phyloP scores from a whole-genome alignment of 1,140 invertebrate species.

The Drosophila athabasca region DNA sequence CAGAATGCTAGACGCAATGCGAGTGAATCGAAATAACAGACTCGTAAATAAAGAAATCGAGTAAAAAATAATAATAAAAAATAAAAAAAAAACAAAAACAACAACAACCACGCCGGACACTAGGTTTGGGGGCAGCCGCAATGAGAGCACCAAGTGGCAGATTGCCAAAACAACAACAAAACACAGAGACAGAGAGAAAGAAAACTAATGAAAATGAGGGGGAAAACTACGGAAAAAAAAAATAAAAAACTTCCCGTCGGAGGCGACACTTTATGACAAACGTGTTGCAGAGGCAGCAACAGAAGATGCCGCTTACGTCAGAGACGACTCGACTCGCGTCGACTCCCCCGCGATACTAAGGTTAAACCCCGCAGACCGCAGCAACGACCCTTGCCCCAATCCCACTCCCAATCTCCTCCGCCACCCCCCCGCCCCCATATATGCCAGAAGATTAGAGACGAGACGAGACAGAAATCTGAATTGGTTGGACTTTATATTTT shows the following conservation, averaged over 20 bases:
- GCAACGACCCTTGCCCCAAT: conserved; percentile 19
- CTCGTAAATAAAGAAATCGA: conserved; percentile 69
- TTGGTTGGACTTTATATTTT: conserved; percentile 47
- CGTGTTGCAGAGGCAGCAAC: conserved; percentile 7
- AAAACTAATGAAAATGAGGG: conserved; percentile 31
- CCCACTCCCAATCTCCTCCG: conserved; percentile 1
- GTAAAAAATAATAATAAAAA: conserved; percentile 15
- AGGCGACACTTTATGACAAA: conserved; percentile 47
- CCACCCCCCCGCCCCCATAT: too few relatives aligned
- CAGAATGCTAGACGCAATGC: conserved; percentile 1
- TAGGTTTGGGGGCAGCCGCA: conserved; percentile 49
- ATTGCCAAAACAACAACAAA: conserved; percentile 39
- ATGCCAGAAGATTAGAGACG: conserved; percentile 22
- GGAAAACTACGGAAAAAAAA: conserved; percentile 9
- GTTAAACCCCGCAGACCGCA: conserved; percentile 18
- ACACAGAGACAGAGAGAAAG: conserved; percentile 6
- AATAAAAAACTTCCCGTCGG: conserved; percentile 7
- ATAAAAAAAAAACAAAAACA: conserved; percentile 10
- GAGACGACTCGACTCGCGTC: conserved; percentile 7
- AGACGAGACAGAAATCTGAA: conserved; percentile 23
- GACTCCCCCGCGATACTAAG: conserved; percentile 1
- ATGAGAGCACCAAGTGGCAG: conserved; percentile 35
- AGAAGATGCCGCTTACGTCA: conserved; percentile 57
- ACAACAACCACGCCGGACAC: conserved; percentile 25
- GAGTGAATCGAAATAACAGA: conserved; percentile 9